phyloP scores from a whole-genome alignment of 2,888 invertebrate species.

The Pardosa pseudoannulata region DNA sequence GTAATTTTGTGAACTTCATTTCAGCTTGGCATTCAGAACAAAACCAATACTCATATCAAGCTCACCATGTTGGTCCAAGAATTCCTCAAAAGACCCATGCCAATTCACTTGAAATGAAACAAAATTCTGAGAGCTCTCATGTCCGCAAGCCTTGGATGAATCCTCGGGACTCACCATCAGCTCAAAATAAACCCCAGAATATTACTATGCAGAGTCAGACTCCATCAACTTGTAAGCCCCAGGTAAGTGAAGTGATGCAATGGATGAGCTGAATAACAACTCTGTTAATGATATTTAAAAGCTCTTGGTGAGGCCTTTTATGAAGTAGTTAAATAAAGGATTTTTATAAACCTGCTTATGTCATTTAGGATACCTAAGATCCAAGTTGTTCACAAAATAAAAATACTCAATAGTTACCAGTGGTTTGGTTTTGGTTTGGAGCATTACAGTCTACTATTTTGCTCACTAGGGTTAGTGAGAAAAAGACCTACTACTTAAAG shows the following conservation, averaged over 20 bases:
- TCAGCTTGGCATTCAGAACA: constrained; percentile 56
- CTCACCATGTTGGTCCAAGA: constrained; percentile 27
- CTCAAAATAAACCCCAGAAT: constrained; percentile 34
- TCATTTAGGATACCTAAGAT: too few species aligned
- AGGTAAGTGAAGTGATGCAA: constrained; percentile 39
- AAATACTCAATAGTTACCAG: too few species aligned
- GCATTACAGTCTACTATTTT: too few species aligned
- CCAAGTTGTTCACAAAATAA: too few species aligned
- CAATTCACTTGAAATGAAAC: constrained; percentile 36
- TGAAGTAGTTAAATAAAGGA: too few species aligned
- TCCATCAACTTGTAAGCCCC: constrained; percentile 27
- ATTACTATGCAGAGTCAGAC: constrained; percentile 31
- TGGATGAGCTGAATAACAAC: not conserved
- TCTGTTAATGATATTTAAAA: too few species aligned
- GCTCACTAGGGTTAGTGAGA: too few species aligned
- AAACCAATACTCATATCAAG: constrained; percentile 45
- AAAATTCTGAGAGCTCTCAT: constrained; percentile 21
- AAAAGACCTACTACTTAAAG: too few species aligned
- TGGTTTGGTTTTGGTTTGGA: too few species aligned
- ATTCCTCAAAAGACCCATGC: constrained; percentile 37
- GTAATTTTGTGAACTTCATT: too few species aligned
- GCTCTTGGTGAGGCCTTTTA: too few species aligned
- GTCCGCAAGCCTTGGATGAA: constrained; percentile 38
- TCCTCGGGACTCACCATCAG: constrained; percentile 27
- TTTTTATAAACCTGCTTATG: too few species aligned